A percentile compares a stretch with the other conserved stretches of the same genome.
These are phyloP conservation scores for Siderastrea radians DNA, from an alignment of 92 coral and sea anemone species.

Conservation along the genomic window DNA sequence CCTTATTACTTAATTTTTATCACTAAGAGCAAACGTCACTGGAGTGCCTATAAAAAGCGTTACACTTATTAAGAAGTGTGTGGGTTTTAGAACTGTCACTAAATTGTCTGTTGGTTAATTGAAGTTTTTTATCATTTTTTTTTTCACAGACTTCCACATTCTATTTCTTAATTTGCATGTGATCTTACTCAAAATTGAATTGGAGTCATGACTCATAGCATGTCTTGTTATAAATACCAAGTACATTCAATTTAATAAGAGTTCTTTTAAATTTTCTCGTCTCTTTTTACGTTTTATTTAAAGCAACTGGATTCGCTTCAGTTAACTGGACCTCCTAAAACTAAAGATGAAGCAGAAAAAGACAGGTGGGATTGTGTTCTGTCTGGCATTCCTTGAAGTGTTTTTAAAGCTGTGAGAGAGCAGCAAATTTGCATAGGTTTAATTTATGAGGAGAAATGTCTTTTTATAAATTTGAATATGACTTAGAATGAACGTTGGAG, in stretches of 20 bases:
- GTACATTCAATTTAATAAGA: background rate
- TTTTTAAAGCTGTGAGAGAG: conserved; percentile 11
- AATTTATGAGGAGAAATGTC: background rate
- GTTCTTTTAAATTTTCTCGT: background rate
- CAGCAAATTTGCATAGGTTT: conserved; percentile 12
- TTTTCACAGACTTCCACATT: too few species aligned
- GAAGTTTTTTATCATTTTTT: background rate
- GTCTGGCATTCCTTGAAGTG: background rate
- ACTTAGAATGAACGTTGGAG: background rate
- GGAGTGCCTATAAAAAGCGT: background rate
- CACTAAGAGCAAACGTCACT: background rate
- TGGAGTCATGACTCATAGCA: background rate
- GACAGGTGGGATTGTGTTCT: conserved; percentile 72
- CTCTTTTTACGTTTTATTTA: background rate
- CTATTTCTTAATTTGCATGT: too few species aligned
- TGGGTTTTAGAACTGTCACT: background rate
- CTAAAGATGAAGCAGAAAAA: conserved; percentile 85
- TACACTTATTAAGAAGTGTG: conserved; percentile 18
- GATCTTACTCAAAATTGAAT: background rate
- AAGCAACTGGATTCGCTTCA: conserved; percentile 94
- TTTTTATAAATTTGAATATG: conserved; percentile 24
- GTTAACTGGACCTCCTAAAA: conserved; percentile 79
- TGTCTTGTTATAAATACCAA: background rate
- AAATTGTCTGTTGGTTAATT: background rate
- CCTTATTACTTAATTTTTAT: background rate